Base-by-base conservation (phyloP, 2,113 vertebrate genomes). In the Catharus bicknelli region DNA sequence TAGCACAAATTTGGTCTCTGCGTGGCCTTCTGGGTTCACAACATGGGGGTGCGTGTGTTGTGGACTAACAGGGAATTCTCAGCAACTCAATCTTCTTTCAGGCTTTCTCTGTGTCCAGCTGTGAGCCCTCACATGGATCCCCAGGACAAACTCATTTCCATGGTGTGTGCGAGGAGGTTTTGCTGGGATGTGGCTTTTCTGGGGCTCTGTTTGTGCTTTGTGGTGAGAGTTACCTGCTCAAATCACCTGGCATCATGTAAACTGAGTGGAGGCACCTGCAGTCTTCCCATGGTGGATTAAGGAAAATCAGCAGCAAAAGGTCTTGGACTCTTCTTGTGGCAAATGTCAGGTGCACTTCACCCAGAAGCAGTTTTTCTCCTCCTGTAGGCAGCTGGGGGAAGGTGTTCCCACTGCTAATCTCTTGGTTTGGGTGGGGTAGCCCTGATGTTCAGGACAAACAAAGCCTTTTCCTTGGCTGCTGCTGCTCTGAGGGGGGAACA, bases 1-100 rank as follows among this genome's bases (percentile, higher is more conserved):
- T 10, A 68, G 53, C 67, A 88, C 30, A 63, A 27, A 47, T 42
- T 30, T 43, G 36, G n/a, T 21, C 30, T 70, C 48, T 1, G 3
- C 3, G 5, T 70, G 57, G 27, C 51, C 36, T 83, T 34, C 30
- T 1, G 1, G 25, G 67, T 36, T 69, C 27, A 36, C 54, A 19
- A 27, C 15, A 4, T 2, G 34, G 26, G 16, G 8, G 11, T 11
- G 11, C 7, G 20, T 11, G 1, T 38, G 5, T 22, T 63, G 38
- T 43, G 62, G 50, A n/a, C 36, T 36, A n/a, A 67, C 10, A 67
- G 5, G 54, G 82, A 79, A n/a, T 61, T 83, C 50, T 48, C 38
- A 17, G 38, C 16, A 40, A 20, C 11, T 48, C 16, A 53, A 20
- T 73, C n/a, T 79, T 64, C 13, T 20, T 36, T 76, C 32, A 30